phyloP scores from a whole-genome alignment of 2,797 vertebrate genomes.

The Sparus aurata region DNA sequence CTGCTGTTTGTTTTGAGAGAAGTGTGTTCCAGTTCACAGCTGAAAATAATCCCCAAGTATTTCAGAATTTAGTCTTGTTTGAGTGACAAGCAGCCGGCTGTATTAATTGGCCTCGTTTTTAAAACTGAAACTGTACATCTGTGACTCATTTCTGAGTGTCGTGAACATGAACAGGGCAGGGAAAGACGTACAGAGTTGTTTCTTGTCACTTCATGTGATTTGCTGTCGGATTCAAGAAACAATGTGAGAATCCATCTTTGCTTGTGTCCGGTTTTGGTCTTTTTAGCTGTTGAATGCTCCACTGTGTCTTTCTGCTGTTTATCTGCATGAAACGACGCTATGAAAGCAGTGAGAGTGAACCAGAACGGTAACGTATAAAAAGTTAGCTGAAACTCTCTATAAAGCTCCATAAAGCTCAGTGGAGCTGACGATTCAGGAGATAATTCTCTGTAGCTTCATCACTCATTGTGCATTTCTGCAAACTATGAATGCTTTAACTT shows the following conservation, averaged over 20 bases:
- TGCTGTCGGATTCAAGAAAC: no score
- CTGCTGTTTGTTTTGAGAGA: background rate
- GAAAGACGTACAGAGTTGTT: background rate
- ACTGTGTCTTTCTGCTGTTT: background rate
- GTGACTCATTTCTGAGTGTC: background rate
- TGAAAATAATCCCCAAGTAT: background rate
- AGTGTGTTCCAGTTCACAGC: background rate
- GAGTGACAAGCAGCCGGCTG: background rate
- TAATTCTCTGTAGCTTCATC: slow-evolving; percentile 1
- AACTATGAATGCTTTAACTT: no score
- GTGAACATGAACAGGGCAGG: background rate
- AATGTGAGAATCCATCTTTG: no score
- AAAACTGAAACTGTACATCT: background rate
- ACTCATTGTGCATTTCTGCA: background rate
- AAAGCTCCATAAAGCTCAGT: background rate
- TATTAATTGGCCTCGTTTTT: no score
- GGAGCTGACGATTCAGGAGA: background rate
- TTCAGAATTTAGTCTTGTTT: background rate
- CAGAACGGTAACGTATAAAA: background rate
- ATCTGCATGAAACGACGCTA: background rate
- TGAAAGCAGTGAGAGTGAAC: no score
- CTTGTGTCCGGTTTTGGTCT: background rate
- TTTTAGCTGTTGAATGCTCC: background rate
- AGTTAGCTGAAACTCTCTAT: slow-evolving; percentile 2
- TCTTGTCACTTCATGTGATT: background rate